These are phyloP conservation scores for Selenia dentaria DNA, from an alignment of 2,888 invertebrate genomes.

Conservation along the genomic window DNA sequence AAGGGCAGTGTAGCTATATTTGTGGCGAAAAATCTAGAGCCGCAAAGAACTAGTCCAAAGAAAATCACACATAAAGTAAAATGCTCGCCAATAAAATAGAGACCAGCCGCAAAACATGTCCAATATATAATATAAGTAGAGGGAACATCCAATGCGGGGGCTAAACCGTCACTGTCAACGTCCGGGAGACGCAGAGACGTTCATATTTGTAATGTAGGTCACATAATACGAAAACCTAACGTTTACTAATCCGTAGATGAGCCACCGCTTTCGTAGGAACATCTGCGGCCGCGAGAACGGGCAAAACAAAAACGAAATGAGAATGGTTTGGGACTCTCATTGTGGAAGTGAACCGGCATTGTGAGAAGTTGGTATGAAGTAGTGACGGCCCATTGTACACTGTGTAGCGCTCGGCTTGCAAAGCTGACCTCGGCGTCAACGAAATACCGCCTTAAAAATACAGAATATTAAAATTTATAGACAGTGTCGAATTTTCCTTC, in stretches of 20 bases:
- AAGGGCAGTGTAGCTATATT: no score
- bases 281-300: conserved; percentile 71
- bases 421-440: conserved; percentile 30
- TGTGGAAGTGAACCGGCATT: conserved; percentile 61
- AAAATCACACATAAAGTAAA: conserved; percentile 11
- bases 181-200: conserved; percentile 37
- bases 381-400: conserved; percentile 46
- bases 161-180: conserved; percentile 46
- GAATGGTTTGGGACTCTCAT: conserved; percentile 77
- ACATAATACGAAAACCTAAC: conserved; percentile 72
- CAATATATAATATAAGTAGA: conserved; percentile 21
- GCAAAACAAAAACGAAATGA: conserved; percentile 81
- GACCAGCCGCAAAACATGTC: conserved; percentile 12
- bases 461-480: conserved; percentile 7
- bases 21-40: conserved; percentile 10
- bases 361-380: conserved; percentile 70
- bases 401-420: conserved; percentile 20
- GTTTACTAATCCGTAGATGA: conserved; percentile 80
- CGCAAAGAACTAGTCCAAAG: conserved; percentile 9
- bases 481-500: no score
- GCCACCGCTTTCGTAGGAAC: conserved; percentile 67
- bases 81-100: conserved; percentile 16
- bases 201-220: conserved; percentile 61
- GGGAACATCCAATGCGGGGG: conserved; percentile 14
- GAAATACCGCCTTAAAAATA: conserved; percentile 16